Conservation (phyloP, 2,888 invertebrate genomes). For the Euplagia quadripunctaria region DNA sequence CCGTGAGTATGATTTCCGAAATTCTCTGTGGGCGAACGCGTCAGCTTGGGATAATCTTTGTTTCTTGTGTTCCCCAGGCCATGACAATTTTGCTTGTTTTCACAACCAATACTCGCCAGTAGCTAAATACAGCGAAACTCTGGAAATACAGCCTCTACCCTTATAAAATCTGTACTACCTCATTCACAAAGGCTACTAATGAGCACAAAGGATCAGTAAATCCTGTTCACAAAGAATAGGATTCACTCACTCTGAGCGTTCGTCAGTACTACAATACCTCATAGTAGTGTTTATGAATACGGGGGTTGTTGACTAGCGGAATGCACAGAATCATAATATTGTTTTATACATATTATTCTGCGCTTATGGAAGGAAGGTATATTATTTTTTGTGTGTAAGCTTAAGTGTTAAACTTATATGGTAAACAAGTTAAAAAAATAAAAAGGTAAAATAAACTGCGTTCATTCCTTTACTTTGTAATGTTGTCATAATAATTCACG, state of each 20-base stretch:
- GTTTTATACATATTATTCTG: too few relatives aligned
- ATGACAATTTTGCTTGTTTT: too few relatives aligned
- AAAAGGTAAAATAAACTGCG: neutral
- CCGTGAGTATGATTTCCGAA: too few relatives aligned
- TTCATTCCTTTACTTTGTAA: neutral
- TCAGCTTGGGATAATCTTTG: too few relatives aligned
- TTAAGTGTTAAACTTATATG: too few relatives aligned
- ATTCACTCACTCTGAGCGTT: neutral
- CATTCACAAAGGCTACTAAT: neutral
- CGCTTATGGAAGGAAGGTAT: neutral
- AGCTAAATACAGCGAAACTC: too few relatives aligned
- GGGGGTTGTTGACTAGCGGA: neutral
- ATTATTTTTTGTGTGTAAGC: neutral
- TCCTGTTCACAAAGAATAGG: neutral
- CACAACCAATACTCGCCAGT: too few relatives aligned
- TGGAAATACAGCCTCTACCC: neutral
- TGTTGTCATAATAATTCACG: neutral
- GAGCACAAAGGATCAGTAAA: neutral
- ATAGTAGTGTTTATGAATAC: slow-evolving; percentile 1
- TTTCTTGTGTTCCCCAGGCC: too few relatives aligned
- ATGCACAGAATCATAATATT: neutral
- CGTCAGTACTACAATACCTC: neutral
- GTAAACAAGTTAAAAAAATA: neutral
- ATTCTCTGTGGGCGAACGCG: too few relatives aligned
- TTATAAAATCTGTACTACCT: neutral